A percentile compares a stretch with the other conserved stretches of the same genome.
phyloP scores from a whole-genome alignment of 2,888 invertebrate species.

The Lamproptera curius region DNA sequence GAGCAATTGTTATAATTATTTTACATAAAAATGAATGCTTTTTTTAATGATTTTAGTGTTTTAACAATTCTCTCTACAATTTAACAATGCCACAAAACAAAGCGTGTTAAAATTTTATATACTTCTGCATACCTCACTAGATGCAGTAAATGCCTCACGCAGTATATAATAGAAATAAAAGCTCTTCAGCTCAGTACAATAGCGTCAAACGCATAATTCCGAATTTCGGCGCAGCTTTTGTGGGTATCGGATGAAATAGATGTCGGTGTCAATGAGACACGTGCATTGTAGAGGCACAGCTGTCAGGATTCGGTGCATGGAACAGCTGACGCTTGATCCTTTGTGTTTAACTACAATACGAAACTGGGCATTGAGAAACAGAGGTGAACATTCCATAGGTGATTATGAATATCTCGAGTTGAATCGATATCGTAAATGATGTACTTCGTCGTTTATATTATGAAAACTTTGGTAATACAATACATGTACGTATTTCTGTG shows the following conservation, averaged over 20 bases:
- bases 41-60: too few relatives aligned
- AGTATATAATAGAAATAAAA: not conserved
- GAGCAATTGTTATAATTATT: too few relatives aligned
- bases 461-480: too few relatives aligned
- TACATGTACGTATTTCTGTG: too few relatives aligned
- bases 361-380: not conserved
- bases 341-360: conserved; percentile 7
- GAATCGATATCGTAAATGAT: not conserved
- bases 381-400: conserved; percentile 16
- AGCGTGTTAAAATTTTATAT: too few relatives aligned
- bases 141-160: too few relatives aligned
- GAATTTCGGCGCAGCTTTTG: not conserved
- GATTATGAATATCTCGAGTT: conserved; percentile 13
- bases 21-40: too few relatives aligned
- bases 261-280: conserved; percentile 33
- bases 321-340: conserved; percentile 31
- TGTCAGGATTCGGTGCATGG: conserved; percentile 32
- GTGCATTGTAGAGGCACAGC: conserved; percentile 36
- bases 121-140: too few relatives aligned
- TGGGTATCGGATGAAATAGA: conserved; percentile 20
- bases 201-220: not conserved
- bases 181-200: not conserved
- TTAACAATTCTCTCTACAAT: too few relatives aligned
- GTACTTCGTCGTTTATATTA: not conserved
- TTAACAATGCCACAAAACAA: too few relatives aligned